A percentile compares a stretch with the other conserved stretches of the same genome.
Evolutionary conservation across 2,888 invertebrate genomes (phyloP).

Genomic region (Oxystoma pomonae): DNA sequence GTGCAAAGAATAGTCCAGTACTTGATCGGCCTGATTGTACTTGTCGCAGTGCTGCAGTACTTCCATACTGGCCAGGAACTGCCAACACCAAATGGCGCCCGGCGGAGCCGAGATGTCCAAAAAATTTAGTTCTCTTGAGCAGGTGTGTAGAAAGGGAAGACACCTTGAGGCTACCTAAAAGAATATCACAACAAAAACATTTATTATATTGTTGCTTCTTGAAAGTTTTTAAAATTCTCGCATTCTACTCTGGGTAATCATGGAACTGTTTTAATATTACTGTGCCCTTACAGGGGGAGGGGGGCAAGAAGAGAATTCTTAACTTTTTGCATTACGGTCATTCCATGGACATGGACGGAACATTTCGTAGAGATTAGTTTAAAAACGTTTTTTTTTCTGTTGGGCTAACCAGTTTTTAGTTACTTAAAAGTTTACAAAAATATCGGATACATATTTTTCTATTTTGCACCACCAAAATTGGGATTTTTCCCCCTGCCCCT

Average conservation of each 20-base stretch:
- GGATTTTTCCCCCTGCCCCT: no score
- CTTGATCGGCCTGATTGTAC: slow-evolving; percentile 61
- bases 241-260: not conserved
- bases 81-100: slow-evolving; percentile 89
- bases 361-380: no score
- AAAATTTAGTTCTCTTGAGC: slow-evolving; percentile 76
- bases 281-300: not conserved
- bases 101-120: slow-evolving; percentile 74
- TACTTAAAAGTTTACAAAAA: no score
- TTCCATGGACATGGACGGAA: no score
- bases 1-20: slow-evolving; percentile 74
- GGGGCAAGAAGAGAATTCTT: no score
- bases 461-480: no score
- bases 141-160: slow-evolving; percentile 85
- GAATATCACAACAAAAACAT: slow-evolving; percentile 2
- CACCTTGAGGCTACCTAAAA: slow-evolving; percentile 79
- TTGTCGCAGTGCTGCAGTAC: slow-evolving; percentile 75
- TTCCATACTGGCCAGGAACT: slow-evolving; percentile 86
- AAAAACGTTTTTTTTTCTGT: no score
- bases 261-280: not conserved
- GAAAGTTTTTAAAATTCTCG: not conserved
- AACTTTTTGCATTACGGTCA: no score
- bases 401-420: no score
- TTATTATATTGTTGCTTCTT: no score
- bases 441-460: no score